Evolutionary conservation across 2,113 vertebrate genomes (phyloP).

Genomic region (Emberiza fucata): DNA sequence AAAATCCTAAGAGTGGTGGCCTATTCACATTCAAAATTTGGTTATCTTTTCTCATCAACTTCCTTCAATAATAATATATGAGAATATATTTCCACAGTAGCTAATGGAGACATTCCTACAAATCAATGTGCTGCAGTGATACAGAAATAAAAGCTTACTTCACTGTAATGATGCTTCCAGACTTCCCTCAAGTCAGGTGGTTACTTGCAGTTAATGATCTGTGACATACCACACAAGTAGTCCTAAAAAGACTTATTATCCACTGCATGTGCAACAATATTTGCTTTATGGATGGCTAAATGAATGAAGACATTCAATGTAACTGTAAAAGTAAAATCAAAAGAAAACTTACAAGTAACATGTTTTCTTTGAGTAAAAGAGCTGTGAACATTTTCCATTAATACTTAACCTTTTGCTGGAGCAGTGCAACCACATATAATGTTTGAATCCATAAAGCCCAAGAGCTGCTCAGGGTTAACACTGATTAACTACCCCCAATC

Average conservation of each 20-base stretch:
- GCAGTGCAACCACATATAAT: constrained; percentile 76
- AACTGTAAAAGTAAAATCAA: constrained; percentile 90
- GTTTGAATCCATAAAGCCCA: constrained; percentile 73
- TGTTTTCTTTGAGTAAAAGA: constrained; percentile 83
- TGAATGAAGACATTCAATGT: constrained; percentile 97
- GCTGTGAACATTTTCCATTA: constrained; percentile 86
- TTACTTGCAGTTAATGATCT: constrained; percentile 94
- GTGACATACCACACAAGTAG: constrained; percentile 99
- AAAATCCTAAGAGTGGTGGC: constrained; percentile 9
- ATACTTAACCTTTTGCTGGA: constrained; percentile 87
- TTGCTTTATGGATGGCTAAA: constrained; percentile 99
- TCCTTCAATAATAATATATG: constrained; percentile 69
- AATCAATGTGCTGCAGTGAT: constrained; percentile 86
- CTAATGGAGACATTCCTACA: constrained; percentile 85
- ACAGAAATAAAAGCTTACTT: constrained; percentile 88
- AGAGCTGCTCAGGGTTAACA: constrained; percentile 74
- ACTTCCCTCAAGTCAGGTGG: constrained; percentile 91
- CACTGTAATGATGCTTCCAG: constrained; percentile 95
- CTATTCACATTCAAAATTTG: constrained; percentile 34
- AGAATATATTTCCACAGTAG: constrained; percentile 74
- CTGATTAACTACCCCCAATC: constrained; percentile 72
- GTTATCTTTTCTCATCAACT: constrained; percentile 65
- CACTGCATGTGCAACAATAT: constrained; percentile 99
- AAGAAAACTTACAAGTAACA: constrained; percentile 86
- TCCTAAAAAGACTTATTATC: constrained; percentile 96